Evolutionary conservation across 2,888 invertebrate species (phyloP), one percentile per base, ranked within the genome.

Genomic region (Phasia obesa): DNA sequence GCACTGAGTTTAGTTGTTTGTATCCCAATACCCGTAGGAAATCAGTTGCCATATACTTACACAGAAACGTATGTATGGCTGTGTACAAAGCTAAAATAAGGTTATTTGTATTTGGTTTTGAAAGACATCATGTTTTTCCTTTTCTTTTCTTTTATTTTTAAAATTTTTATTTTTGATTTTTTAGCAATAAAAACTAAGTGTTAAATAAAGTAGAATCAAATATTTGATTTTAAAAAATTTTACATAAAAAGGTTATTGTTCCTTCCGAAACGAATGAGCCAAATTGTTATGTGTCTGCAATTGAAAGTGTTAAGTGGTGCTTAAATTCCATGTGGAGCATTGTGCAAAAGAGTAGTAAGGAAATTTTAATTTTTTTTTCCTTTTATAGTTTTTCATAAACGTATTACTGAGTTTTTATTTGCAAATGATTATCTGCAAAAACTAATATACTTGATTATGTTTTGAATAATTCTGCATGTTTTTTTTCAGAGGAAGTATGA

Each of bases 261-360:
- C 53, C 62, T 59, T 27, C 21, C 27, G 15, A n/a, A 67, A 59
- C 31, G 51, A 21, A 35, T 53, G 53, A 59, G 69, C 53, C 60
- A 77, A 77, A 51, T 59, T 62, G 70, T 49, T 64, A 64, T 51
- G 11, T 78, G 70, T 70, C 77, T 77, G 69, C 23, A 60, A 47
- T 62, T 70, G 70, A 77, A 77, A 47, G 69, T 64, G 70, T 64
- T 64, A 78, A 78, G 55, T 71, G 70, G 27, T 57, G 62, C 57
- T 70, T 38, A 17, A 60, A 76, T 69, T 60, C 76, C 69, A 69
- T 76, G 60, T 51, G 59, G 51, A 69, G 42, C 42, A 76, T 69
- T 76, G 67, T 76, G 76, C 69, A 76, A 69, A 75, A 76, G 51
- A 60, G n/a, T 51, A 59, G 35, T 42, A 21, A 25, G 51, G 27